These are phyloP conservation scores for Geopemphigus sp. DNA, from an alignment of 1,140 invertebrate genomes.

Conservation along the genomic window DNA sequence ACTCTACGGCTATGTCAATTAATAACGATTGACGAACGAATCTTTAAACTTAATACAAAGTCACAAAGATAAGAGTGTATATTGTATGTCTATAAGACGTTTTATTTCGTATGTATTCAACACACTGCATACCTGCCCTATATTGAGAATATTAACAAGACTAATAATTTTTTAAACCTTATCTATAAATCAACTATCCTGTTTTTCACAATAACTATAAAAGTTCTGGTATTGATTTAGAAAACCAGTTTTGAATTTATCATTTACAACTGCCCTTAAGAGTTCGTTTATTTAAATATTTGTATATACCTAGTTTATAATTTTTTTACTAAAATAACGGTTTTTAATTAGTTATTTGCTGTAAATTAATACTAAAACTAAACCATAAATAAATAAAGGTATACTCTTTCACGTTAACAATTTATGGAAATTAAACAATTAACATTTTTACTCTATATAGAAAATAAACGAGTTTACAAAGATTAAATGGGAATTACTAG, in stretches of 20 bases:
- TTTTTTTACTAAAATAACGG: too few species aligned
- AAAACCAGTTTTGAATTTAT: constrained; percentile 32
- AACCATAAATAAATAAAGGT: too few species aligned
- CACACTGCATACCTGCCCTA: background rate
- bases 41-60: background rate
- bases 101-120: background rate
- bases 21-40: background rate
- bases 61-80: background rate
- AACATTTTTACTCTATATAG: background rate
- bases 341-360: background rate
- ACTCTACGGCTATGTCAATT: background rate
- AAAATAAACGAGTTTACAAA: too few species aligned
- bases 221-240: background rate
- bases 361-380: background rate
- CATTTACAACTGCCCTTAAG: constrained; percentile 2
- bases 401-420: too few species aligned
- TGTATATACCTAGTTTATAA: too few species aligned
- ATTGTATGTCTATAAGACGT: background rate
- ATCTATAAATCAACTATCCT: background rate
- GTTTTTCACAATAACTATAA: background rate
- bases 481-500: too few species aligned
- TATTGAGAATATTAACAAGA: background rate
- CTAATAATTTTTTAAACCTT: constrained; percentile 4
- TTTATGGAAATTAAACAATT: background rate
- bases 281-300: background rate